phyloP scores from a whole-genome alignment of 2,797 vertebrate species.

The Sebastes cheni region DNA sequence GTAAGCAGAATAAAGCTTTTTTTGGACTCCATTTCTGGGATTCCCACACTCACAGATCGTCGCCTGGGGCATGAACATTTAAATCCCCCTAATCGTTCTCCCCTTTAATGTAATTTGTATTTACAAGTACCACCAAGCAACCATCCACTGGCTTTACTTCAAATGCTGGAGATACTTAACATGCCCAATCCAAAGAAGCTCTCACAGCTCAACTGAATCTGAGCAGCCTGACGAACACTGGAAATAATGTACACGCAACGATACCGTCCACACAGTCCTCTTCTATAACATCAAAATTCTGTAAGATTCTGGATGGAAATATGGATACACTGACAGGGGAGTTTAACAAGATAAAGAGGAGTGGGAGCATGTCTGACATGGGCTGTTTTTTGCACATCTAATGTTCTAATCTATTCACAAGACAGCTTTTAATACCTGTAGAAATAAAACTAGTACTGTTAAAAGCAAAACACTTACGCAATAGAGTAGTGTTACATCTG shows the following conservation, averaged over 20 bases:
- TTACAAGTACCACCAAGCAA: slow-evolving; percentile 60
- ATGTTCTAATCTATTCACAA: not conserved
- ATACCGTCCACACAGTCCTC: not conserved
- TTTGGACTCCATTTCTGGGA: slow-evolving; percentile 21
- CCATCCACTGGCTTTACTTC: slow-evolving; percentile 16
- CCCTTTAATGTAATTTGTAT: slow-evolving; percentile 63
- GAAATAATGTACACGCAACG: not conserved
- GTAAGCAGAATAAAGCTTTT: slow-evolving; percentile 19
- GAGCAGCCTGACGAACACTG: not conserved
- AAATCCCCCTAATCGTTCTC: slow-evolving; percentile 65
- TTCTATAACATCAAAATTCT: not conserved
- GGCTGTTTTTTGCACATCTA: not conserved
- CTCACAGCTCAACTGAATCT: slow-evolving; percentile 1
- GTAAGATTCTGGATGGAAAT: not conserved
- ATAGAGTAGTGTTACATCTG: not conserved
- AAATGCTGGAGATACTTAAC: slow-evolving; percentile 6
- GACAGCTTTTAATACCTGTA: not conserved
- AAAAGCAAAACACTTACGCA: not conserved
- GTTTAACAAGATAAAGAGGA: slow-evolving; percentile 2
- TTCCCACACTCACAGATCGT: slow-evolving; percentile 54
- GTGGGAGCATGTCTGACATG: not conserved
- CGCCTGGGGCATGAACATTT: slow-evolving; percentile 45
- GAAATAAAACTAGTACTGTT: not conserved
- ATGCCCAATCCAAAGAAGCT: not conserved
- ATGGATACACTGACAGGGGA: not conserved